phyloP scores from a whole-genome alignment of 2,888 invertebrate species.

The Brachyptera risi region DNA sequence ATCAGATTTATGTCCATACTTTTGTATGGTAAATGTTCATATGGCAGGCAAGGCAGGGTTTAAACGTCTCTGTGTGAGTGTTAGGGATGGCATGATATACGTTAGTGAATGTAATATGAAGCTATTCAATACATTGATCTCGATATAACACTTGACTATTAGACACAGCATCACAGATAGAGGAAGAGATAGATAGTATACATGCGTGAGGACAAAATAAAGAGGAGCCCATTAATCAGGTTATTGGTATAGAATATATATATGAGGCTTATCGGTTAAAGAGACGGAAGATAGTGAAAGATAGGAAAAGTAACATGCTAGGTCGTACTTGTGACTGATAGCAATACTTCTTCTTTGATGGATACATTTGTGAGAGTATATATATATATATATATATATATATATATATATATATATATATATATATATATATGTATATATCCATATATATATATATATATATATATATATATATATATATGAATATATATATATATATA shows the following conservation, averaged over 20 bases:
- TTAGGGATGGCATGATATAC: not conserved
- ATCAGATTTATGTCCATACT: constrained; percentile 17
- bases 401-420: too few relatives aligned
- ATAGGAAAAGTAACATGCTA: too few relatives aligned
- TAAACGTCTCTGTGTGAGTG: not conserved
- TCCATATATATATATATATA: too few relatives aligned
- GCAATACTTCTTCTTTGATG: too few relatives aligned
- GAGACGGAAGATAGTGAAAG: not conserved
- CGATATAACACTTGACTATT: not conserved
- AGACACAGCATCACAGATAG: not conserved
- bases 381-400: too few relatives aligned
- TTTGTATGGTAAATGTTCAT: constrained; percentile 17
- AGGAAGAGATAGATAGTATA: not conserved
- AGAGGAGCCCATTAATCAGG: not conserved
- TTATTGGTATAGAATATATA: not conserved
- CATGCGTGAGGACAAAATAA: constrained; percentile 5
- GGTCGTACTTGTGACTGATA: too few relatives aligned
- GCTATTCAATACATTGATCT: not conserved
- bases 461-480: too few relatives aligned
- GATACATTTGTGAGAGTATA: too few relatives aligned
- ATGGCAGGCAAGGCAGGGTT: too few relatives aligned
- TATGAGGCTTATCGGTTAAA: not conserved
- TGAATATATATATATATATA: too few relatives aligned
- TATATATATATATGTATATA: too few relatives aligned
- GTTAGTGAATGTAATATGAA: not conserved